Evolutionary conservation across 2,797 vertebrate genomes (phyloP).

Genomic region (Urocyon cinereoargenteus): DNA sequence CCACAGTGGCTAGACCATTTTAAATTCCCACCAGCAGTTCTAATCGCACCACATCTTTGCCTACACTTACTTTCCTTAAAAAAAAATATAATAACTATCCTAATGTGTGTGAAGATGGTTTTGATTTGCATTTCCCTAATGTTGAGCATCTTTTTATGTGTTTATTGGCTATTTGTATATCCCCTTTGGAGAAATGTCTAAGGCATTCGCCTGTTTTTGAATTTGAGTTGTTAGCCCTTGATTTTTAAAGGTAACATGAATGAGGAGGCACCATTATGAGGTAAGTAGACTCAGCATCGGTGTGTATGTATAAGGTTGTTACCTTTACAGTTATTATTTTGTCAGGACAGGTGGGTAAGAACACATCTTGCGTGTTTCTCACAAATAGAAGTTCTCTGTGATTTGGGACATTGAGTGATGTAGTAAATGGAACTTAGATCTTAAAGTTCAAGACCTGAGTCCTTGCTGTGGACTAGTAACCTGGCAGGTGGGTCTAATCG

Average conservation of each 20-base stretch:
- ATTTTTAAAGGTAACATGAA: not conserved
- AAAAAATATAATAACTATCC: not conserved
- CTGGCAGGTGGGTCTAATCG: not conserved
- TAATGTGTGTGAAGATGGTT: not conserved
- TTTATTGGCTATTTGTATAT: not conserved
- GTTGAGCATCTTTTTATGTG: not conserved
- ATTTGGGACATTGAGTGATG: not conserved
- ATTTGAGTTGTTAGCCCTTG: not conserved
- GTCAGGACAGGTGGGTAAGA: not conserved
- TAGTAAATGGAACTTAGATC: not conserved
- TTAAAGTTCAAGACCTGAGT: not conserved
- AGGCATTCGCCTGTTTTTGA: not conserved
- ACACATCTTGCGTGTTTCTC: not conserved
- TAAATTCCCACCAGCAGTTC: not conserved
- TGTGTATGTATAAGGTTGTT: not conserved
- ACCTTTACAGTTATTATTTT: not conserved
- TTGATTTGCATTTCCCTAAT: conserved; percentile 15
- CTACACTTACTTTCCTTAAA: not conserved
- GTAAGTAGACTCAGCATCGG: not conserved
- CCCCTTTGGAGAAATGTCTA: conserved; percentile 8
- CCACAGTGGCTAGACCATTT: not conserved
- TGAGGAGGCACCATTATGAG: not conserved
- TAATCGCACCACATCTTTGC: not conserved
- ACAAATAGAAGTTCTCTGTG: not conserved
- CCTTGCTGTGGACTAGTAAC: not conserved